phyloP scores from a whole-genome alignment of 2,113 vertebrate species.

The Phalacrocorax brasilianus region DNA sequence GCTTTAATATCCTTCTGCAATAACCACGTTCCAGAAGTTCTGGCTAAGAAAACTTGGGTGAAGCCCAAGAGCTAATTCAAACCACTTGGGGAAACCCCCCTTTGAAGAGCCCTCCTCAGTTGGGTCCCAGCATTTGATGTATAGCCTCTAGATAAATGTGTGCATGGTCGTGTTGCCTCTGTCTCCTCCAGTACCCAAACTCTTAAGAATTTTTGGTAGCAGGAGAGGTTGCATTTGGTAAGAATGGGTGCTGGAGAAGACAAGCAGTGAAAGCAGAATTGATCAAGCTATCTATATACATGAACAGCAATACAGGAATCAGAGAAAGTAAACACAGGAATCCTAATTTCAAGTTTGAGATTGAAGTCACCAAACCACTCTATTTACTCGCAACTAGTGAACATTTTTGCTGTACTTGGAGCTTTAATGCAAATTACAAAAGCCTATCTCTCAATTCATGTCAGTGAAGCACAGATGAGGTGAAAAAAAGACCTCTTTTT shows the following conservation, averaged over 20 bases:
- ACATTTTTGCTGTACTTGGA: background rate
- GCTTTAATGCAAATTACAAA: background rate
- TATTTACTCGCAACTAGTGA: background rate
- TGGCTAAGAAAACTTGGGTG: conserved; percentile 22
- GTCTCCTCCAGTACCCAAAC: background rate
- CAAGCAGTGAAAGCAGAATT: background rate
- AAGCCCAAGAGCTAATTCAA: conserved; percentile 56
- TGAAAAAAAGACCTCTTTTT: background rate
- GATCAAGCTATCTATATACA: background rate
- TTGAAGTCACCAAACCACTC: background rate
- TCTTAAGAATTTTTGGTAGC: background rate
- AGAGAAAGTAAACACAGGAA: background rate
- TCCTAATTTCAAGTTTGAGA: background rate
- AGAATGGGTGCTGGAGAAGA: background rate
- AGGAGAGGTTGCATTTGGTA: background rate
- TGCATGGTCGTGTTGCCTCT: background rate
- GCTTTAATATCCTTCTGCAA: conserved; percentile 52
- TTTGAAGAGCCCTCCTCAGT: background rate
- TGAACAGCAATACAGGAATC: background rate
- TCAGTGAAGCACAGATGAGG: background rate
- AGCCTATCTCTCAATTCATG: background rate
- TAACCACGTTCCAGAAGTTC: conserved; percentile 40
- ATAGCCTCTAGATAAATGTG: background rate
- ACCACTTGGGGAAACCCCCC: conserved; percentile 13
- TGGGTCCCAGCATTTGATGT: background rate